Base-by-base conservation (phyloP, 2,113 vertebrate species). In the Aphelocoma coerulescens region DNA sequence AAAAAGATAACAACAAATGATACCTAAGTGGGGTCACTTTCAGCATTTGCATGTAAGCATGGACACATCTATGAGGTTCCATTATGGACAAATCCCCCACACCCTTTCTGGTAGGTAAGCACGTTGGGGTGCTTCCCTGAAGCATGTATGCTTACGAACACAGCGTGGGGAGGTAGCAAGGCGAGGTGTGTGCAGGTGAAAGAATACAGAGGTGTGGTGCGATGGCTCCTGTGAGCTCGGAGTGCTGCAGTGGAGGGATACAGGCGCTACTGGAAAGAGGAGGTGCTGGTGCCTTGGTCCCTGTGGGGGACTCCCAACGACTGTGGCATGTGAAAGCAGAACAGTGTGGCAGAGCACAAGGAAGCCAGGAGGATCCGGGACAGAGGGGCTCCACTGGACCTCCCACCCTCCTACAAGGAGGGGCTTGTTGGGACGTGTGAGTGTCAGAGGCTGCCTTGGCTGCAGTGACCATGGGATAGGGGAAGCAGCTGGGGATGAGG, bases 91-190 rank as follows among this genome's bases (percentile, higher is more conserved):
- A 80, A 52, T 10, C 3, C 35, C 24, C 14, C 33, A 9, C 6
- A 28, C 7, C 4, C 27, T 1, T 54, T 39, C 21, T 65, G 43
- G 48, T 3, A 10, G 43, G n/a, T 1, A 10, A 33, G 49, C 41
- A 4, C 1, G 1, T 1, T 39, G n/a, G 5, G 63, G 30, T 18
- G 17, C 23, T 41, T 61, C 69, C 69, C 33, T 26, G 24, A 48
- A 21, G 58, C 4, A 13, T 8, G 30, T 28, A 8, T 15, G 44
- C 72, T 27, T 11, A 14, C 5, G 33, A 59, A 33, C 4, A 9
- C 6, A 10, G 46, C 2, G 15, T 11, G 37, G 26, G 10, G 12
- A n/a, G 18, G 2, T 12, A 37, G 24, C 9, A 2, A 0, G 2
- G 58, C n/a, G 15, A 63, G 27, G 26, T 19, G 13, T 14, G n/a